These are phyloP conservation scores for Caenorhabditis sp. DNA, from an alignment of 2,888 invertebrate genomes.

Conservation along the genomic window DNA sequence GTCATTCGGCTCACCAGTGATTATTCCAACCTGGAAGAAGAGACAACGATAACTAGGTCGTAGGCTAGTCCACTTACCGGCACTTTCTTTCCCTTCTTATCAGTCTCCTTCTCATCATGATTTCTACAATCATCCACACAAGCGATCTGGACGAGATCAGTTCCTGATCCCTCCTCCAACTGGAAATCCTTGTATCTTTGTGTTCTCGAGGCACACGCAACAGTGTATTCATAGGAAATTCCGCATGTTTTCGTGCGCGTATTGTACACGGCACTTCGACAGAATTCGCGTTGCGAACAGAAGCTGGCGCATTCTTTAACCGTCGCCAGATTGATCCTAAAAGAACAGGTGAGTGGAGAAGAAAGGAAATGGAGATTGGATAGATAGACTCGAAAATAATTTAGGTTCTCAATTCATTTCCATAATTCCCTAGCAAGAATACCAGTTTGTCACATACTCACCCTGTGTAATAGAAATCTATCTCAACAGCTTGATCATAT, in stretches of 20 bases:
- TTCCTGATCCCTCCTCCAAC: slow-evolving; percentile 47
- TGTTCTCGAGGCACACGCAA: slow-evolving; percentile 51
- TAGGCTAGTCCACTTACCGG: slow-evolving; percentile 22
- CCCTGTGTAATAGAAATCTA: slow-evolving; percentile 75
- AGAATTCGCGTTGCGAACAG: slow-evolving; percentile 76
- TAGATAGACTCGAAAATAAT: slow-evolving; percentile 32
- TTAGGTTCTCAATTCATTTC: slow-evolving; percentile 17
- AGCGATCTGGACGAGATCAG: slow-evolving; percentile 61
- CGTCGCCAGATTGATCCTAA: slow-evolving; percentile 68
- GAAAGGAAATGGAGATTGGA: slow-evolving; percentile 3
- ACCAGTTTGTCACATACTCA: slow-evolving; percentile 48
- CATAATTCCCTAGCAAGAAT: not conserved
- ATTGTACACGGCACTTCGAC: slow-evolving; percentile 76
- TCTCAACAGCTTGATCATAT: slow-evolving; percentile 62
- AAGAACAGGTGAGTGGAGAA: slow-evolving; percentile 23
- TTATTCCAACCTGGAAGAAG: slow-evolving; percentile 55
- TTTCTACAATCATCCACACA: slow-evolving; percentile 66
- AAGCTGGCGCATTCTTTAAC: slow-evolving; percentile 75
- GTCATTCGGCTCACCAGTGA: slow-evolving; percentile 63
- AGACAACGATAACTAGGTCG: not conserved
- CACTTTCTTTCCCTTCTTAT: slow-evolving; percentile 26
- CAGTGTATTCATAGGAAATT: slow-evolving; percentile 71
- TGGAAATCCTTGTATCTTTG: slow-evolving; percentile 65
- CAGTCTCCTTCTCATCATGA: slow-evolving; percentile 15
- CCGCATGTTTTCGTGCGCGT: slow-evolving; percentile 71